Conservation (phyloP, 2,888 invertebrate genomes). For the Scrobipalpa atriplicella region DNA sequence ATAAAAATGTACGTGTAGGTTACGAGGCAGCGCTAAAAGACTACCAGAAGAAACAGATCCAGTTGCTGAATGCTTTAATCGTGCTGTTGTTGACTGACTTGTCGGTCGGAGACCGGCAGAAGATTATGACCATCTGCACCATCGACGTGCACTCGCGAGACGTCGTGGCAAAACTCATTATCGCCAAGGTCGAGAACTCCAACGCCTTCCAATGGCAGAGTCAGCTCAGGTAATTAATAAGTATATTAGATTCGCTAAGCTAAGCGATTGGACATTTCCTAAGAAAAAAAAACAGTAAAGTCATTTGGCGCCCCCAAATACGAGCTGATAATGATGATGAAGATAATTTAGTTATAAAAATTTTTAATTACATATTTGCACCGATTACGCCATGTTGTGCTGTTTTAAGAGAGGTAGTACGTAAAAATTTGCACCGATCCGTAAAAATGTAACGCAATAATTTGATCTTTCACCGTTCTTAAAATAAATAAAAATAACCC, state of each 20-base stretch:
- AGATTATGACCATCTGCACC: slow-evolving; percentile 98
- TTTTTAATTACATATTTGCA: too few species aligned
- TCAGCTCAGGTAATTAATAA: slow-evolving; percentile 85
- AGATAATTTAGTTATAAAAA: too few species aligned
- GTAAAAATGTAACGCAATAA: too few species aligned
- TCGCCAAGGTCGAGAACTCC: slow-evolving; percentile 89
- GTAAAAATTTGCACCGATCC: too few species aligned
- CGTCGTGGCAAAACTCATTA: slow-evolving; percentile 94
- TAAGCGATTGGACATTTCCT: too few species aligned
- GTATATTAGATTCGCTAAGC: too few species aligned
- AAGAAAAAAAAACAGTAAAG: too few species aligned
- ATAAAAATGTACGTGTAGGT: slow-evolving; percentile 54
- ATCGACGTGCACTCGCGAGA: slow-evolving; percentile 97
- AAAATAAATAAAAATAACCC: background rate
- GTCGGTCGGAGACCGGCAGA: slow-evolving; percentile 92
- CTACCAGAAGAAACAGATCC: slow-evolving; percentile 94
- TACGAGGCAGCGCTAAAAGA: slow-evolving; percentile 97
- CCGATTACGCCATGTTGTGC: too few species aligned
- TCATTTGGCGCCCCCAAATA: too few species aligned
- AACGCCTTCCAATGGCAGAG: slow-evolving; percentile 96
- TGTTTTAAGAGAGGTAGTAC: too few species aligned
- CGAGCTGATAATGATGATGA: too few species aligned
- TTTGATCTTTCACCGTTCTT: background rate
- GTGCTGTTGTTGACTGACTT: slow-evolving; percentile 91
- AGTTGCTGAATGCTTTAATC: slow-evolving; percentile 93